These are phyloP conservation scores for Leucophenga varia DNA, from an alignment of 1,140 invertebrate genomes.

Conservation along the genomic window DNA sequence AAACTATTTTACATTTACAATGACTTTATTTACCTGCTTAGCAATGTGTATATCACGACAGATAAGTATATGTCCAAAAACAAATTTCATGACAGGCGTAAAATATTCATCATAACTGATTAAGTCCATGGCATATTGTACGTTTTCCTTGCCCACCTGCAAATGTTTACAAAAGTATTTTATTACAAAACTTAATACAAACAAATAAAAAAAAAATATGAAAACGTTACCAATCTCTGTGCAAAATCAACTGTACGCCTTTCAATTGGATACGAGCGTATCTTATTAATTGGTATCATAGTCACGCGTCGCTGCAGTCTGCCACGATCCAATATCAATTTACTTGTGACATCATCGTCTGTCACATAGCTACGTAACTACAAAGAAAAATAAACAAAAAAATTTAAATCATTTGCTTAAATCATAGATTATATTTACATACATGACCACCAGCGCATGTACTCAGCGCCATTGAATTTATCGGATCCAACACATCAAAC, in stretches of 20 bases:
- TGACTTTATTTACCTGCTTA: slow-evolving; percentile 62
- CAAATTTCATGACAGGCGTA: slow-evolving; percentile 80
- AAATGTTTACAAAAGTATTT: background rate
- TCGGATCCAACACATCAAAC: slow-evolving; percentile 74
- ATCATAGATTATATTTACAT: slow-evolving; percentile 44
- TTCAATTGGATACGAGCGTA: slow-evolving; percentile 67
- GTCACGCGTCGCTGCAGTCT: slow-evolving; percentile 78
- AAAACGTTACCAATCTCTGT: slow-evolving; percentile 63
- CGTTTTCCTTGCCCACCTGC: slow-evolving; percentile 74
- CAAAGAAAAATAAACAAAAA: slow-evolving; percentile 27
- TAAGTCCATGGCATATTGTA: slow-evolving; percentile 78
- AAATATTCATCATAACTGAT: slow-evolving; percentile 74
- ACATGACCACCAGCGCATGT: slow-evolving; percentile 84
- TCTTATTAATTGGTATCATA: slow-evolving; percentile 92
- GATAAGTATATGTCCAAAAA: slow-evolving; percentile 86
- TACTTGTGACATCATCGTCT: slow-evolving; percentile 82
- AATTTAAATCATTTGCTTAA: no score
- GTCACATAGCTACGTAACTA: slow-evolving; percentile 91
- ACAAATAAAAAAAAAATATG: background rate
- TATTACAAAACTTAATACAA: slow-evolving; percentile 1
- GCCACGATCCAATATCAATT: slow-evolving; percentile 80
- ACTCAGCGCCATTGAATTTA: slow-evolving; percentile 78
- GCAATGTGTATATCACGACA: slow-evolving; percentile 81
- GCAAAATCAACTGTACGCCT: slow-evolving; percentile 66
- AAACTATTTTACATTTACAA: no score